Conservation (phyloP, 2,113 vertebrate species). For the Coptodon rendalli region DNA sequence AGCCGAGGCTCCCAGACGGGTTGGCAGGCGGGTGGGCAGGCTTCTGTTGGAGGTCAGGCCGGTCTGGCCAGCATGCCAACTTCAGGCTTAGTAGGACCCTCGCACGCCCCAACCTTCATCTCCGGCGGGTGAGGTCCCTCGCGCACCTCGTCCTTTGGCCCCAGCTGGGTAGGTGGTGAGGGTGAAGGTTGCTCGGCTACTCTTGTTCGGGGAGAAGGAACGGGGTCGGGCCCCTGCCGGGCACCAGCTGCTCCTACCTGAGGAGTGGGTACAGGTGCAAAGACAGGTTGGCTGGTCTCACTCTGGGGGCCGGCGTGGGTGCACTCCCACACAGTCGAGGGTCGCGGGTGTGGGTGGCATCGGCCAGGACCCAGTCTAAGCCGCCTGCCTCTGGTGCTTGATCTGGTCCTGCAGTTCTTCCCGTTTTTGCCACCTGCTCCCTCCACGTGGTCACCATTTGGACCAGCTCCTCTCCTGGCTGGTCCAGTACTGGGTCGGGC, state of each 20-base stretch:
- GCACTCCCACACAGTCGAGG: background rate
- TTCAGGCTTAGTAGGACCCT: background rate
- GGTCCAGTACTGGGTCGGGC: no score
- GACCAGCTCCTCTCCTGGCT: no score
- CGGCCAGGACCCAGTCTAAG: rapidly evolving
- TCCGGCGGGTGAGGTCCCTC: rapidly evolving
- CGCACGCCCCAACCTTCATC: rapidly evolving
- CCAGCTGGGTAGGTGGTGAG: background rate
- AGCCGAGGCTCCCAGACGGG: background rate
- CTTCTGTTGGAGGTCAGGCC: background rate
- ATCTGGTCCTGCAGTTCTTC: background rate
- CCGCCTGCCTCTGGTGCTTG: background rate
- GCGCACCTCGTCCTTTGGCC: rapidly evolving
- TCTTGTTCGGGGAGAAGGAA: rapidly evolving
- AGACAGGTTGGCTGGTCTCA: background rate
- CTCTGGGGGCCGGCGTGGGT: rapidly evolving
- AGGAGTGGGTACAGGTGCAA: background rate
- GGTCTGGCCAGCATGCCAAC: background rate
- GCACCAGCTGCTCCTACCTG: rapidly evolving
- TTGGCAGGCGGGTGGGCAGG: background rate
- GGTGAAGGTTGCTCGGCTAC: background rate
- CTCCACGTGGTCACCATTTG: no score
- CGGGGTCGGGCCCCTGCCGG: rapidly evolving
- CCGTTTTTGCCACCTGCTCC: rapidly evolving
- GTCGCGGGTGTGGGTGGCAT: rapidly evolving